Evolutionary conservation across 92 coral and sea anemone species (phyloP), one percentile per base, ranked within the genome.

Genomic region (Muricea muricata): DNA sequence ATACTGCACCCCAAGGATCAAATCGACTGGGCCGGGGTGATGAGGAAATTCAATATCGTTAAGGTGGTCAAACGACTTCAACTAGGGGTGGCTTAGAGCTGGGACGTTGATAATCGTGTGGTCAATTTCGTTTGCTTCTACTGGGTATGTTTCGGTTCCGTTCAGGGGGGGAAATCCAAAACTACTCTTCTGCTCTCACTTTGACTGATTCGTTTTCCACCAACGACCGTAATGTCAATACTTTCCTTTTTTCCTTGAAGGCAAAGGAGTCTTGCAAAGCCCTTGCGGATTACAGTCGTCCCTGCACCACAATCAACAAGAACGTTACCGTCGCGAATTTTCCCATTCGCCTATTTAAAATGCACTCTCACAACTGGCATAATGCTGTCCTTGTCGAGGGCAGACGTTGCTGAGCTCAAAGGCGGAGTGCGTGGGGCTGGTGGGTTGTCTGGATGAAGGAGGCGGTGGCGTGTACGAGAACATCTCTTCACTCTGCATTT

Each of bases 221-320:
- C 84, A 7, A 85, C 89, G 11, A 85, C 89, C 0, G 85, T 87
- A 1, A 89, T 60, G 73, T 79, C 89, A 41, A 85, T 45, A 0
- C 39, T 41, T 20, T 89, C 92, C 7, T 14, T 0, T 63, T 33
- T 70, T 33, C 79, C 89, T 37, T 37, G 42, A 37, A 37, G 42
- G 9, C 42, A 4, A 9, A 37, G 42, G 9, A 9, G 5, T 37
- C 42, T 37, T 20, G 89, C 80, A 25, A 84, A 84, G 25, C 33
- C 74, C 55, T 58, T 76, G 7, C 77, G 29, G 40, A 87, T 87
- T 60, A 81, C 90, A 12, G 87, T 87, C 17, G 87, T 87, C 15
- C 70, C 86, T 26, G 92, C 89, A 46, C 89, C 89, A 34, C 89
- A 78, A 78, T 89, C 92, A 12, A 89, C n/a, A 21, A 89, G 89